Evolutionary conservation across 2,113 vertebrate species (phyloP), one percentile per base, ranked within the genome.

Genomic region (Orycteropus afer): DNA sequence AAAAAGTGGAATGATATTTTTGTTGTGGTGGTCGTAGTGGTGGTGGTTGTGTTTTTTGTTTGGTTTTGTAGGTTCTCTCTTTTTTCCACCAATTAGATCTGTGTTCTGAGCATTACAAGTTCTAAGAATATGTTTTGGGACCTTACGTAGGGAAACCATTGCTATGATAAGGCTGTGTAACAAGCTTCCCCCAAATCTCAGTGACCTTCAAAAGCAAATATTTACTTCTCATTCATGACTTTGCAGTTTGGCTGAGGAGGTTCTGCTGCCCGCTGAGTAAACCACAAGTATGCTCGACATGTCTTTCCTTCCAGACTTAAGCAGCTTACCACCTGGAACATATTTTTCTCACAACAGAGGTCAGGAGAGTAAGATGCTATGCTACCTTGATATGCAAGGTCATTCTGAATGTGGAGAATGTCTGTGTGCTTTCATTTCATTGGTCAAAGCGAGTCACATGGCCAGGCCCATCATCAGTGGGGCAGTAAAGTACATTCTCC

Each of bases 91-190:
- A 51, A n/a, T 83, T 55, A 49, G 5, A 47, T 51, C 57, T 93
- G 10, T 59, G 3, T 8, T 49, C 32, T 71, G 55, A 69, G 51
- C 9, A 37, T 77, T 4, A 18, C 8, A 42, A 32, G 9, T 91
- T 73, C 27, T 79, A 37, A 89, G 10, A 51, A 23, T 40, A 29
- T n/a, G 25, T 94, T 81, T 91, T 22, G 17, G 49, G 20, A 65
- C 1, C 42, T 86, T 49, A 49, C 0, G 17, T 25, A 69, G 49
- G 27, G 73, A 32, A 63, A 0, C 3, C 25, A 89, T 74, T 80
- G 53, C 29, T 93, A 12, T 42, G 47, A 86, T 76, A 76, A 97
- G 18, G 7, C 47, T 74, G 8, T n/a, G 27, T 95, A 89, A 84
- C 23, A 63, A 86, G 78, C 27, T 91, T 7, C 49, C 42, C n/a